Conservation (phyloP, 1,140 invertebrate genomes). For the Sipha flava region DNA sequence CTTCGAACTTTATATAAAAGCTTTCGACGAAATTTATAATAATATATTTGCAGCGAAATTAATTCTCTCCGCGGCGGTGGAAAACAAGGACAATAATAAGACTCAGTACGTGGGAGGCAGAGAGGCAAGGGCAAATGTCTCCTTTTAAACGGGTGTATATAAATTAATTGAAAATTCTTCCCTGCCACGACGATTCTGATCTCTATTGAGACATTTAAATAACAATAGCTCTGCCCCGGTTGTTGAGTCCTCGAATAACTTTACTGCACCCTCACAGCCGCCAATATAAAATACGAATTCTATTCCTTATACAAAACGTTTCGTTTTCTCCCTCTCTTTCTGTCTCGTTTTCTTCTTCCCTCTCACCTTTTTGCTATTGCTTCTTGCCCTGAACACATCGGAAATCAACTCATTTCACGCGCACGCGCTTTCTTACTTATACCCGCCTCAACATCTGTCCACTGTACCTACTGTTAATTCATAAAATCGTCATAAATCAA, state of each 20-base stretch:
- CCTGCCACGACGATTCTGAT: slow-evolving; percentile 24
- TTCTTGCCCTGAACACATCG: not conserved
- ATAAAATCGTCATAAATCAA: not conserved
- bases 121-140: slow-evolving; percentile 15
- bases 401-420: not conserved
- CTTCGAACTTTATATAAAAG: slow-evolving; percentile 29
- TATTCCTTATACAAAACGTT: slow-evolving; percentile 22
- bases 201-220: slow-evolving; percentile 33
- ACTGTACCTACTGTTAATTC: not conserved
- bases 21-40: slow-evolving; percentile 32
- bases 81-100: slow-evolving; percentile 31
- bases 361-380: not conserved
- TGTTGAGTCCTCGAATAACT: slow-evolving; percentile 24
- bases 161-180: slow-evolving; percentile 33
- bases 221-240: slow-evolving; percentile 22
- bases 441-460: not conserved
- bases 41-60: slow-evolving; percentile 29
- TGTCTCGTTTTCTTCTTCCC: not conserved
- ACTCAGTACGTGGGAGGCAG: not conserved
- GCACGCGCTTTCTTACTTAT: too few relatives aligned
- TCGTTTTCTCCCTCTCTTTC: not conserved
- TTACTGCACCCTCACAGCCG: slow-evolving; percentile 7
- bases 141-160: slow-evolving; percentile 30
- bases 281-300: slow-evolving; percentile 30
- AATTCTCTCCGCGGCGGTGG: slow-evolving; percentile 24